phyloP scores from a whole-genome alignment of 2,797 vertebrate genomes.

The Anniella stebbinsi region DNA sequence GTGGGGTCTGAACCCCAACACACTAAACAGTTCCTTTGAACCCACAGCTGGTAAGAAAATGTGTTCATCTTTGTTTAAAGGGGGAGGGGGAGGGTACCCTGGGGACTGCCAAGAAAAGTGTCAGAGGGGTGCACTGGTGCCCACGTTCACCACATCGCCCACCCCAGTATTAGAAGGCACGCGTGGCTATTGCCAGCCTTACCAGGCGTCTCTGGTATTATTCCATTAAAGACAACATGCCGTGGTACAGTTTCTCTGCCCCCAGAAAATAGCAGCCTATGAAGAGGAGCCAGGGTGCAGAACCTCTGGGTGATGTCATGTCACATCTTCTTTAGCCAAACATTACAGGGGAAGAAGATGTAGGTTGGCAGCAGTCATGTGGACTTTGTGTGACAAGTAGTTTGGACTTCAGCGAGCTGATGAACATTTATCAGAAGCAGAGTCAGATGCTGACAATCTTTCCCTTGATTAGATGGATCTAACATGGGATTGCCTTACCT shows the following conservation, averaged over 20 bases:
- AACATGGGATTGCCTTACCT: neutral
- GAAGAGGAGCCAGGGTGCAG: neutral
- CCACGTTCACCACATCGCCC: neutral
- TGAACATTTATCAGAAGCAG: neutral
- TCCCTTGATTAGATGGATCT: neutral
- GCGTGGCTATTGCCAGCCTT: neutral
- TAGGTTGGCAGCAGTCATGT: neutral
- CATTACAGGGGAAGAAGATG: neutral
- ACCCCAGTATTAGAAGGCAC: neutral
- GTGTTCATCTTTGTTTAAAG: no score
- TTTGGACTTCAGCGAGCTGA: neutral
- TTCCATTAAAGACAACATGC: neutral
- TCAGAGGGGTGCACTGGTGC: no score
- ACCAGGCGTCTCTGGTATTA: neutral
- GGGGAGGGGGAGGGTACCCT: no score
- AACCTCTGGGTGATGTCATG: neutral
- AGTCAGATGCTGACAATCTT: neutral
- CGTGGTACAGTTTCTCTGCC: neutral
- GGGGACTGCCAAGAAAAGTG: no score
- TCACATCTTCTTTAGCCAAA: neutral
- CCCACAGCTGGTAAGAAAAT: no score
- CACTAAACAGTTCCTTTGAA: no score
- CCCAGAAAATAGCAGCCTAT: neutral
- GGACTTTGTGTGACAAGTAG: no score
- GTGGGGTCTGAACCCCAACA: no score